Percentiles rank a stretch among this genome's conserved stretches.
Evolutionary conservation across 2,888 invertebrate genomes (phyloP).

Genomic region (Slavum lentiscoides): DNA sequence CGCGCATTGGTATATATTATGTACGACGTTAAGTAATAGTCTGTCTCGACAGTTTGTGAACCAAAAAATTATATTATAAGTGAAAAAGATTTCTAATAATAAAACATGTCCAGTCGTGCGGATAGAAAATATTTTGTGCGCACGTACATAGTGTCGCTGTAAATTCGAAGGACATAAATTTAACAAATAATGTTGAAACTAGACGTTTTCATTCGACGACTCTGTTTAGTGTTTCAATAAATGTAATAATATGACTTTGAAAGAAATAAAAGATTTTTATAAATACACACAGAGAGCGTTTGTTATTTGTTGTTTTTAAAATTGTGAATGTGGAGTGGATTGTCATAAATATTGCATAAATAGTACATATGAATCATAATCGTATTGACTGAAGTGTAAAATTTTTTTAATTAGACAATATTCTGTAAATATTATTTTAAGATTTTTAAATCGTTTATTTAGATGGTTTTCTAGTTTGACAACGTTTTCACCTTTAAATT

Average conservation of each 20-base stretch:
- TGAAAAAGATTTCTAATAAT: not conserved
- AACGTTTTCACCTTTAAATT: too few relatives aligned
- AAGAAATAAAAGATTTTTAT: not conserved
- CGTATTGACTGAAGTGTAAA: too few relatives aligned
- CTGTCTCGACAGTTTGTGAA: constrained; percentile 1
- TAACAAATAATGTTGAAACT: not conserved
- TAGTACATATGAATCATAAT: not conserved
- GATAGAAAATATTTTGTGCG: constrained; percentile 3
- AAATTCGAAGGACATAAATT: not conserved
- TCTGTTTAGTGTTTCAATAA: not conserved
- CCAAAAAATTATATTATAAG: constrained; percentile 11
- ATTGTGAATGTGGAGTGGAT: too few relatives aligned
- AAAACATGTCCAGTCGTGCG: not conserved
- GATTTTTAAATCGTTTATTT: too few relatives aligned
- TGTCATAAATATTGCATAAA: too few relatives aligned
- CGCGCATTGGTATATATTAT: not conserved
- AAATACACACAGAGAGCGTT: not conserved
- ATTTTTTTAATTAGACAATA: too few relatives aligned
- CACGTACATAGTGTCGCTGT: not conserved
- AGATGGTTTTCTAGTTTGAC: too few relatives aligned
- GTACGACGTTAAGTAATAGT: not conserved
- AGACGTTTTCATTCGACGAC: not conserved
- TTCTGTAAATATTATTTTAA: too few relatives aligned
- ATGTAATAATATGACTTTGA: not conserved
- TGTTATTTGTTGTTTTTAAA: not conserved